phyloP scores from a whole-genome alignment of 2,113 vertebrate genomes.

The Rhombomys opimus region DNA sequence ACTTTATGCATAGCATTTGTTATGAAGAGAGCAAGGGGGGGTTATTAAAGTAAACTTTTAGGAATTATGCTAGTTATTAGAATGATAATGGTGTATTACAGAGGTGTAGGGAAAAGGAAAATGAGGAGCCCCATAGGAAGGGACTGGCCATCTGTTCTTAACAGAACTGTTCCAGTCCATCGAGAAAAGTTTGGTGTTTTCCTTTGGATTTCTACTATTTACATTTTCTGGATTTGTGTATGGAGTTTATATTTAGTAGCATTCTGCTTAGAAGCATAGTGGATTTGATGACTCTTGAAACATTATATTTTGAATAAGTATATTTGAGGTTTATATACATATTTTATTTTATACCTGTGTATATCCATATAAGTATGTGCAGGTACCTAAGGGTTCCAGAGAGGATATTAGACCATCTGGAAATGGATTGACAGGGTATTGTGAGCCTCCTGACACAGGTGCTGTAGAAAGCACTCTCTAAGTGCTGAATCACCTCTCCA shows the following conservation, averaged over 20 bases:
- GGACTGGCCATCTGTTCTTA: not conserved
- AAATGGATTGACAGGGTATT: not conserved
- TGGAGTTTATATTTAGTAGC: slow-evolving; percentile 9
- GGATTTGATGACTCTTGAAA: slow-evolving; percentile 34
- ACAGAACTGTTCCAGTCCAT: not conserved
- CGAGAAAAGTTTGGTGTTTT: not conserved
- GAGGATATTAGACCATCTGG: not conserved
- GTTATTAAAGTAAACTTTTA: not conserved
- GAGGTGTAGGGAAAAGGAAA: too few species aligned
- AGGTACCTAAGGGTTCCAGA: not conserved
- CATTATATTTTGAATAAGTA: slow-evolving; percentile 62
- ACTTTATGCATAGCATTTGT: not conserved
- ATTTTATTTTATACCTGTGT: not conserved
- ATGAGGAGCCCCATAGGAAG: not conserved
- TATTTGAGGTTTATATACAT: not conserved
- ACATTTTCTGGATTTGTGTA: not conserved
- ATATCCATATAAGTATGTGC: not conserved
- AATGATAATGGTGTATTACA: not conserved
- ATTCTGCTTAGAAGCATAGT: slow-evolving; percentile 11
- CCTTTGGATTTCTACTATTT: slow-evolving; percentile 8
- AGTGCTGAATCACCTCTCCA: not conserved
- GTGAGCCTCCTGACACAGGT: not conserved
- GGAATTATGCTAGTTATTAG: not conserved
- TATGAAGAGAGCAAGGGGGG: not conserved
- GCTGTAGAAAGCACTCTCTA: not conserved